phyloP scores from a whole-genome alignment of 2,888 invertebrate species.

The Dendrolimus houi region DNA sequence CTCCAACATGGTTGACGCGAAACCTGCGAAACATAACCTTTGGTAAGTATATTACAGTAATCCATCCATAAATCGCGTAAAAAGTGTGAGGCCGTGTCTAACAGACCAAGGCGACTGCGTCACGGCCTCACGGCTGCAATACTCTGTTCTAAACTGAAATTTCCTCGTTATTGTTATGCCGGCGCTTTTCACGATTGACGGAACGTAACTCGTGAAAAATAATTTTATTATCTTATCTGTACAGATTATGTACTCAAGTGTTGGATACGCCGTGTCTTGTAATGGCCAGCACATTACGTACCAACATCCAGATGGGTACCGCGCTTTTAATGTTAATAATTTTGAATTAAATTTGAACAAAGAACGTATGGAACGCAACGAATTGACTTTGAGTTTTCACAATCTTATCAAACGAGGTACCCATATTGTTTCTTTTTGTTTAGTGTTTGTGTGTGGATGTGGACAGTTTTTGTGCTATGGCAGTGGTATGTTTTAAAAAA shows the following conservation, averaged over 20 bases:
- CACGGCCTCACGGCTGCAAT: conserved; percentile 3
- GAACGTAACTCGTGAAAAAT: conserved; percentile 18
- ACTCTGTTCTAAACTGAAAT: background rate
- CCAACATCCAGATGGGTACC: conserved; percentile 44
- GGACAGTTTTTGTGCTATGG: background rate
- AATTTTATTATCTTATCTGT: conserved; percentile 57
- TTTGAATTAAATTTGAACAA: conserved; percentile 27
- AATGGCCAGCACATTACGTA: conserved; percentile 59
- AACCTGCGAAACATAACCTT: conserved; percentile 7
- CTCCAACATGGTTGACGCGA: conserved; percentile 8
- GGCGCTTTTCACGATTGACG: conserved; percentile 19
- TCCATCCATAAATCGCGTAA: conserved; percentile 8
- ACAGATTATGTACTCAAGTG: conserved; percentile 71
- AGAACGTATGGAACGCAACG: conserved; percentile 60
- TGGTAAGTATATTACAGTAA: conserved; percentile 14
- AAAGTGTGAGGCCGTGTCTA: conserved; percentile 18
- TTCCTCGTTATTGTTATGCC: conserved; percentile 18
- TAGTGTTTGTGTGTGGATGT: conserved; percentile 2
- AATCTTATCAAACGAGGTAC: conserved; percentile 70
- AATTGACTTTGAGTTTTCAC: conserved; percentile 66
- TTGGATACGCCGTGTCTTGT: conserved; percentile 43
- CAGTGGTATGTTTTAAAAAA: background rate
- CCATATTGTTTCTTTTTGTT: background rate
- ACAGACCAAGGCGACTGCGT: conserved; percentile 12
- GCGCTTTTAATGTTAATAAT: conserved; percentile 26